phyloP scores from a whole-genome alignment of 2,113 vertebrate genomes.

The Anolis sagrei region DNA sequence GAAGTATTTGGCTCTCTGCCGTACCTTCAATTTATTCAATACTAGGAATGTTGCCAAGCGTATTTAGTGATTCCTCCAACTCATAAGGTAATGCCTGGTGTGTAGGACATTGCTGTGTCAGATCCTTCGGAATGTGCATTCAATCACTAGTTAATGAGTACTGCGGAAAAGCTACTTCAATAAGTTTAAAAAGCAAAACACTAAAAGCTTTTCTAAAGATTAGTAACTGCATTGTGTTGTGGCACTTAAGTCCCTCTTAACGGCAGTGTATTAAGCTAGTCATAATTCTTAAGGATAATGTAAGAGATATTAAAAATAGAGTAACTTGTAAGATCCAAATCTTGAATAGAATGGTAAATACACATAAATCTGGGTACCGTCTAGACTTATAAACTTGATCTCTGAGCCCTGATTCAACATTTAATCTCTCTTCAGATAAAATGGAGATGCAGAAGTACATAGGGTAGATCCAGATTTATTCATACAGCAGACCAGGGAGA shows the following conservation, averaged over 20 bases:
- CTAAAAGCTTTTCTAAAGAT: background rate
- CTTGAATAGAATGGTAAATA: slow-evolving; percentile 1
- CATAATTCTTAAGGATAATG: background rate
- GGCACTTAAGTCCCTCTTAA: background rate
- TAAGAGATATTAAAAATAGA: slow-evolving; percentile 43
- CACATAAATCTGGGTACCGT: background rate
- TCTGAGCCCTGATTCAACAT: background rate
- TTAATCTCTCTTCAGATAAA: background rate
- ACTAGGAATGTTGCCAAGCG: background rate
- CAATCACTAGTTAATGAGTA: background rate
- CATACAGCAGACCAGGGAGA: background rate
- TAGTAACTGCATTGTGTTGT: background rate
- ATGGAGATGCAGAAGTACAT: background rate
- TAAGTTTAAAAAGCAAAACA: background rate
- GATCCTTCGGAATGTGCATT: background rate
- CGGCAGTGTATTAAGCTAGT: background rate
- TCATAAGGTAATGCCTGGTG: background rate
- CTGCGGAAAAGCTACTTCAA: background rate
- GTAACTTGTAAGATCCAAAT: slow-evolving; percentile 14
- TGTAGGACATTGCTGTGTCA: slow-evolving; percentile 3
- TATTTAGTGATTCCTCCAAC: slow-evolving; percentile 26
- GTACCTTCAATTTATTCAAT: slow-evolving; percentile 31
- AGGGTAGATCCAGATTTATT: background rate
- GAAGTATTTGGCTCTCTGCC: slow-evolving; percentile 13
- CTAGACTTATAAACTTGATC: slow-evolving; percentile 20